Evolutionary conservation across 2,888 invertebrate species (phyloP).

Genomic region (Cephus pygmeus): DNA sequence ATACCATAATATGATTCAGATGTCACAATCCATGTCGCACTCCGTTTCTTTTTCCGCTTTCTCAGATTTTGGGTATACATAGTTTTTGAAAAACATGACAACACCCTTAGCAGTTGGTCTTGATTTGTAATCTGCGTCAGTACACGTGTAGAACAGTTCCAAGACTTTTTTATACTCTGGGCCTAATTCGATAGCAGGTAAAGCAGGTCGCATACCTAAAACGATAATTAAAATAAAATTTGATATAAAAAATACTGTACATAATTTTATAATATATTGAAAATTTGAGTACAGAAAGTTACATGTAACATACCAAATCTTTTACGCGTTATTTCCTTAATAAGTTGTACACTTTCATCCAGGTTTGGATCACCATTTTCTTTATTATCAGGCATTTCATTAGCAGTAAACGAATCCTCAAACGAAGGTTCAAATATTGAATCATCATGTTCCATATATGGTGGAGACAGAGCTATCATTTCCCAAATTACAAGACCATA

Average conservation of each 20-base stretch:
- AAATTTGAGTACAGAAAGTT: constrained; percentile 6
- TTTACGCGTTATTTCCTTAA: constrained; percentile 25
- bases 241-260: background rate
- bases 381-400: constrained; percentile 22
- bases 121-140: constrained; percentile 70
- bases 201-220: constrained; percentile 76
- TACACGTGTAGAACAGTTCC: constrained; percentile 79
- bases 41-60: background rate
- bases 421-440: constrained; percentile 36
- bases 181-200: constrained; percentile 74
- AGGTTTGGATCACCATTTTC: constrained; percentile 39
- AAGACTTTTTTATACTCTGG: constrained; percentile 74
- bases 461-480: constrained; percentile 80
- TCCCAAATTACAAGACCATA: constrained; percentile 85
- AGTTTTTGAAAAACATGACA: constrained; percentile 64
- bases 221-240: background rate
- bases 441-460: constrained; percentile 68
- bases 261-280: constrained; percentile 23
- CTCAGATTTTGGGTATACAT: constrained; percentile 34
- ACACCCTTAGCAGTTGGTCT: constrained; percentile 74
- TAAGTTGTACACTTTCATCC: constrained; percentile 40
- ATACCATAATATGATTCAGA: constrained; percentile 16
- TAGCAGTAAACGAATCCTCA: constrained; percentile 44
- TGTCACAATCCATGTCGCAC: constrained; percentile 14
- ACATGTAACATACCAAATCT: background rate